phyloP scores from a whole-genome alignment of 2,888 invertebrate species.

The Apotomis turbidana region DNA sequence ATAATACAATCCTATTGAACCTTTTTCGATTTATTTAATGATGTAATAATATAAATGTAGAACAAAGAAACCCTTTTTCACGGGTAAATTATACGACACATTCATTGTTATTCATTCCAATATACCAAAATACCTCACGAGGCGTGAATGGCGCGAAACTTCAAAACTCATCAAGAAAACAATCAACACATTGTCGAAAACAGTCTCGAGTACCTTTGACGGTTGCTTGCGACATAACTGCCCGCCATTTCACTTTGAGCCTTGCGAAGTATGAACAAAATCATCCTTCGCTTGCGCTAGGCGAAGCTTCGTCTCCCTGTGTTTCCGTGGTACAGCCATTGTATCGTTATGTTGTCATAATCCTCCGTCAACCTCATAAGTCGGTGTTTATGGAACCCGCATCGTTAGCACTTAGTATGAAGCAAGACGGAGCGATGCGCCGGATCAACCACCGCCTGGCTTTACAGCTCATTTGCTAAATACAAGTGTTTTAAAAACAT shows the following conservation, averaged over 20 bases:
- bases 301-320: neutral
- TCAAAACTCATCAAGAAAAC: constrained; percentile 13
- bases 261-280: neutral
- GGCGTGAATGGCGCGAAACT: neutral
- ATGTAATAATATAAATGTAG: no score
- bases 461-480: neutral
- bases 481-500: neutral
- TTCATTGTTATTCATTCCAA: neutral
- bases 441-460: constrained; percentile 25
- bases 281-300: neutral
- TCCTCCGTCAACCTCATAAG: constrained; percentile 28
- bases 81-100: no score
- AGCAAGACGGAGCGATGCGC: constrained; percentile 23
- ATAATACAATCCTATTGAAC: no score
- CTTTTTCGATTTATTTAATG: no score
- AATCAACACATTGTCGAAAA: constrained; percentile 9
- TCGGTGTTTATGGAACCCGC: constrained; percentile 18
- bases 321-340: neutral
- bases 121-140: neutral
- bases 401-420: constrained; percentile 31
- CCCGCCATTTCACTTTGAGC: neutral
- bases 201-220: neutral
- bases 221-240: neutral
- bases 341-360: constrained; percentile 8
- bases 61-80: no score